A percentile compares a stretch with the other conserved stretches of the same genome.
phyloP scores from a whole-genome alignment of 2,113 vertebrate genomes.

The Heterotis niloticus region DNA sequence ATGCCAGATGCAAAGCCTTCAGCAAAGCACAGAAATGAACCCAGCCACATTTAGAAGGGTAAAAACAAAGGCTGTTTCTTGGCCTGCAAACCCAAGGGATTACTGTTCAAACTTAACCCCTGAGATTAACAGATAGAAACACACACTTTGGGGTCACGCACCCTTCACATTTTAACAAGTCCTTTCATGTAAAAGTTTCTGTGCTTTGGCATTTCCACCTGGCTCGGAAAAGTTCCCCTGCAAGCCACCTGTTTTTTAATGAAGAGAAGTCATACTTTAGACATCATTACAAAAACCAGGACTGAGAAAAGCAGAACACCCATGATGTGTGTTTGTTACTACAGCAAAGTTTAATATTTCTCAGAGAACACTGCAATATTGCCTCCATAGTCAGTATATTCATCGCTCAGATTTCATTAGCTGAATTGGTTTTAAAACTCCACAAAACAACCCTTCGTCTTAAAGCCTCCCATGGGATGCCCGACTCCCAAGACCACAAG shows the following conservation, averaged over 20 bases:
- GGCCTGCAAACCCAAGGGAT: constrained; percentile 24
- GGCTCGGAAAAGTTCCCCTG: neutral
- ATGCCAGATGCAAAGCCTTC: constrained; percentile 42
- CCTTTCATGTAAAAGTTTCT: constrained; percentile 34
- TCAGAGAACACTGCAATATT: too few species aligned
- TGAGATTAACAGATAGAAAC: constrained; percentile 56
- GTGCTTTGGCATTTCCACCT: neutral
- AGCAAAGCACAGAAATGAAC: constrained; percentile 29
- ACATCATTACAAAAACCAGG: neutral
- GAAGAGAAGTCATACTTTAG: neutral
- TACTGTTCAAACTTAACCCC: constrained; percentile 25
- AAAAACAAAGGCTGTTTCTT: constrained; percentile 40
- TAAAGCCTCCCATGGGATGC: neutral
- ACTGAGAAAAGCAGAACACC: neutral
- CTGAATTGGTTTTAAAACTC: neutral
- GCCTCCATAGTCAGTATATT: too few species aligned
- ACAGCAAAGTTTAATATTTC: neutral
- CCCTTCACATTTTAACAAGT: constrained; percentile 36
- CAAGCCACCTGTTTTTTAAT: neutral
- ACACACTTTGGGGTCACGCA: constrained; percentile 36
- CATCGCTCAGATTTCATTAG: too few species aligned
- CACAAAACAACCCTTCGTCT: neutral
- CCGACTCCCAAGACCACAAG: neutral
- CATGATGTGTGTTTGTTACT: neutral
- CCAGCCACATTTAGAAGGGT: constrained; percentile 26